Base-by-base conservation (phyloP, 2,113 vertebrate genomes). In the Rhabdornis inornatus region DNA sequence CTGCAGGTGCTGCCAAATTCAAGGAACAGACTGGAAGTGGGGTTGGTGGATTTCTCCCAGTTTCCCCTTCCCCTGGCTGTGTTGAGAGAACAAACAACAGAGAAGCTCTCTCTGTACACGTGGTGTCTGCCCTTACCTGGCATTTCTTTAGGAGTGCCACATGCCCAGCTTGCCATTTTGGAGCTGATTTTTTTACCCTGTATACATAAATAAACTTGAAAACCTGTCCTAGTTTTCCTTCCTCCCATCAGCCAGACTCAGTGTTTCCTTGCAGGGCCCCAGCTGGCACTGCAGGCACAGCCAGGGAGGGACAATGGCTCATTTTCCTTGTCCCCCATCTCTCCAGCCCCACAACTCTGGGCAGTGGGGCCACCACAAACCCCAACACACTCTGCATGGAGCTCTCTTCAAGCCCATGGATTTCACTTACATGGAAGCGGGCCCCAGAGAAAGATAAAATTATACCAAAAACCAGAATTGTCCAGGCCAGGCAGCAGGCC, bases 341-440 rank as follows among this genome's bases (percentile, higher is more conserved):
- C 45, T 69, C 10, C 70, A 83, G 61, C 35, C 68, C 69, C 69
- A 31, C 37, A 12, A 52, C 40, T 24, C 45, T 2, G n/a, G 42
- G 31, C 45, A 55, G 20, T 3, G 15, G 53, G 44, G 39, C 31
- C 53, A 39, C 66, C 53, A 5, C 27, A 9, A 33, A 31, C 22
- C 35, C 28, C 9, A 21, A 3, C 16, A 4, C 20, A 7, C 14
- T 30, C 74, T 24, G 33, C 49, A 15, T 0, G 0, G 66, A 23
- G 9, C 53, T 16, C 76, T 60, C 52, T 17, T 21, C 19, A 33
- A 44, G 47, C 9, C 50, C 33, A 3, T 0, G 47, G 63, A 31
- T 47, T 47, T 66, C 47, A 18, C 7, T 31, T 63, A 35, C 45
- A 8, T 2, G 10, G 23, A 53, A 63, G 50, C 0, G 4, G 27